Base-by-base conservation (phyloP, 2,797 vertebrate species). In the Lepidocolaptes lacrymiger region DNA sequence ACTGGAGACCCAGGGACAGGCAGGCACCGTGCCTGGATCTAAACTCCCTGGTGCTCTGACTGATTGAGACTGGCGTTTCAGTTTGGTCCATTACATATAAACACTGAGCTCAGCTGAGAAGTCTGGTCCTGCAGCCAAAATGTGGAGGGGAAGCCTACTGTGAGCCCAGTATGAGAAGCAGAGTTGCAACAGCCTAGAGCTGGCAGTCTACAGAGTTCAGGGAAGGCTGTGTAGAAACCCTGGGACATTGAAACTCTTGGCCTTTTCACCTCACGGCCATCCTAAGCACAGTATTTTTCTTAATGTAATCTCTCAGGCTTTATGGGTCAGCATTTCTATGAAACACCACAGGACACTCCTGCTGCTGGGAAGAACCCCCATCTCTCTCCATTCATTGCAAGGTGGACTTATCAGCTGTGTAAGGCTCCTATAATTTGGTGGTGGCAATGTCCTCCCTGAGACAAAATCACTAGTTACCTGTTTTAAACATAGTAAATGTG, bases 71-170 rank as follows among this genome's bases (percentile, higher is more conserved):
- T 82, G 74, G 71, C 63, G 0, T 85, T 95, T 83, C 72, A 71
- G 81, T 92, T 93, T 79, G 74, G 81, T 85, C 44, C 43, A 62
- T 68, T 89, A 91, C 58, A 51, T 66, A 64, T 14, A 83, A 96
- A 93, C 82, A 89, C 36, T 64, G 56, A 79, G 49, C 23, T 94
- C 75, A 88, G 78, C 85, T 75, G 64, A 82, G 78, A 89, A 93
- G 46, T 75, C 78, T 88, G 75, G 46, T 85, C 27, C 82, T 52
- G 61, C 55, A 83, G 85, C 64, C 82, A 93, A 83, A 94, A 77
- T 10, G 55, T 67, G 43, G 36, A 93, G 43, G n/a, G 49, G 34
- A 89, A 89, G 63, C 68, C 56, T 58, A 77, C 62, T 64, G 75
- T 68, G 72, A 93, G 71, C 63, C 44, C 68, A 74, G 9, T 41